Base-by-base conservation (phyloP, 2,113 vertebrate species). In the Calidris pygmaea region DNA sequence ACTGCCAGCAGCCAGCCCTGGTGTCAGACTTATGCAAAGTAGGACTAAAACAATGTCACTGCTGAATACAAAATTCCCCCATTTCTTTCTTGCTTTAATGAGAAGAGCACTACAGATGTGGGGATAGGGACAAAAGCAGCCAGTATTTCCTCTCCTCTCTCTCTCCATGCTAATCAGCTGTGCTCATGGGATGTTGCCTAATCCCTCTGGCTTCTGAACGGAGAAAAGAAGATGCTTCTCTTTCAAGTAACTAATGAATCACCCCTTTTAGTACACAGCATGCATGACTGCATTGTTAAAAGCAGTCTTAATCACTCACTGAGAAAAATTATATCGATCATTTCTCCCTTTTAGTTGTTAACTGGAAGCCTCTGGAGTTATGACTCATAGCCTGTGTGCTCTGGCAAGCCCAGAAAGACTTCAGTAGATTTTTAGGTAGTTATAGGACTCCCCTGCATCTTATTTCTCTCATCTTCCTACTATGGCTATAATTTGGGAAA, bases 261-360 rank as follows among this genome's bases (percentile, higher is more conserved):
- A 95, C 63, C n/a, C 68, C 50, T 94, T 93, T 96, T 94, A 96
- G 88, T 86, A 91, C 88, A 72, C 56, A 68, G 68, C 80, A 90
- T 84, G 91, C 87, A 91, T 93, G 93, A 90, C 72, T 93, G 76
- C 83, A 81, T 96, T 86, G 72, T 93, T 93, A 92, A 94, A 93
- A 94, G 63, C 82, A 74, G 88, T 68, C 90, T 96, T 96, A 96
- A 96, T 96, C 91, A 90, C 87, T 91, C 63, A 59, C 87, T 70
- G 82, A 96, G 82, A 94, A 96, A 94, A 89, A 90, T 78, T 3
- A 19, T 86, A 96, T 86, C 12, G 39, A 97, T 92, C 7, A 67
- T 88, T 92, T 94, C 68, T 86, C 55, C 50, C 34, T 90, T 92
- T 93, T 56, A 93, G 67, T 52, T 87, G 79, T 83, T 96, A 90